Evolutionary conservation across 92 coral and sea anemone species (phyloP).

Genomic region (Actinostola sp.): DNA sequence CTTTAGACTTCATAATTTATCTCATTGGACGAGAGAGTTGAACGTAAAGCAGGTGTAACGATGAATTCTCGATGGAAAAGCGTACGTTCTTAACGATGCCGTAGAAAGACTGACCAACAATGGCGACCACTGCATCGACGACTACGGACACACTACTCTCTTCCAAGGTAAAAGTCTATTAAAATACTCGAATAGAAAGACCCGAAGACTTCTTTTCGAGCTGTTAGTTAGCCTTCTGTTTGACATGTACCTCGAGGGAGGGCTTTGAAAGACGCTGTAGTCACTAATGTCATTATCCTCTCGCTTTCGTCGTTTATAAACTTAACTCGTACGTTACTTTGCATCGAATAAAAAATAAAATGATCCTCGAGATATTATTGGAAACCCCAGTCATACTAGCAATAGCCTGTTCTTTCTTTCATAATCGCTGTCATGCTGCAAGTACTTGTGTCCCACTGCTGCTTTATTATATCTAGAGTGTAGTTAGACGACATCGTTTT

Average conservation of each 20-base stretch:
- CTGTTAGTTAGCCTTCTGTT: neutral
- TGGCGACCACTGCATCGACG: slow-evolving; percentile 31
- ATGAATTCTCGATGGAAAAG: slow-evolving; percentile 22
- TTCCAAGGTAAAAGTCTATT: slow-evolving; percentile 36
- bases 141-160: slow-evolving; percentile 23
- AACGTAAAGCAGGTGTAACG: slow-evolving; percentile 37
- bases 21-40: slow-evolving; percentile 23
- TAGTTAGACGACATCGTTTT: too few relatives aligned
- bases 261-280: slow-evolving; percentile 7
- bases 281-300: neutral
- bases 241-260: neutral
- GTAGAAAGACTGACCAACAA: slow-evolving; percentile 19
- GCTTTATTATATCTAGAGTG: too few relatives aligned
- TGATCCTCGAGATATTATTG: too few relatives aligned
- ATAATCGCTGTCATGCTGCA: too few relatives aligned
- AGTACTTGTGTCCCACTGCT: too few relatives aligned
- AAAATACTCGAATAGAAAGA: neutral
- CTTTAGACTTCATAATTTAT: slow-evolving; percentile 24
- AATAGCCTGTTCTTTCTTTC: too few relatives aligned
- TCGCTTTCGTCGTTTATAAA: neutral
- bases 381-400: too few relatives aligned
- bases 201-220: neutral
- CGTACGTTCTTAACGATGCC: slow-evolving; percentile 11
- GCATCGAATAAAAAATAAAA: neutral
- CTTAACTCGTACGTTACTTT: neutral